Conservation (phyloP, 2,888 invertebrate species). For the Oasisia sp. region DNA sequence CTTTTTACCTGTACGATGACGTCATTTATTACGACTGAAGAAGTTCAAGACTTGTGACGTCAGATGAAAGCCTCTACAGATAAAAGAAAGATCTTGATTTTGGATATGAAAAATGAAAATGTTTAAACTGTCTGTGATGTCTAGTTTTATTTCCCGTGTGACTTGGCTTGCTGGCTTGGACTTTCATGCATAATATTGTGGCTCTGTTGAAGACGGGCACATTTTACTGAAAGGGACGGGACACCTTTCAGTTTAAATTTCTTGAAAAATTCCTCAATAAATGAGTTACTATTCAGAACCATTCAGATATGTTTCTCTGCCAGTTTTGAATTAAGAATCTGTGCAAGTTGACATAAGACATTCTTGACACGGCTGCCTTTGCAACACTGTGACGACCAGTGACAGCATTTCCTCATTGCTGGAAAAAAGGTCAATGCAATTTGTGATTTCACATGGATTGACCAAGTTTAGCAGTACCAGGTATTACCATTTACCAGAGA, state of each 20-base stretch:
- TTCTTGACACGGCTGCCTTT: not conserved
- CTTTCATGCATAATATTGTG: too few species aligned
- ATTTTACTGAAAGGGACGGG: not conserved
- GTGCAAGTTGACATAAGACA: not conserved
- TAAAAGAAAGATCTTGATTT: too few species aligned
- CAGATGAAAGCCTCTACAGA: too few species aligned
- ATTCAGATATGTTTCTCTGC: not conserved
- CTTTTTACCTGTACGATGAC: too few species aligned
- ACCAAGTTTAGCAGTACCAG: not conserved
- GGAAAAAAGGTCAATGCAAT: not conserved
- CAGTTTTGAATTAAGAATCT: not conserved
- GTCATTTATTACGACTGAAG: too few species aligned
- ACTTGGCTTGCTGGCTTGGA: too few species aligned
- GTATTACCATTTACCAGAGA: not conserved
- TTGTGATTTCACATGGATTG: not conserved
- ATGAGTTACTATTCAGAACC: not conserved
- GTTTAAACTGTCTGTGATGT: too few species aligned
- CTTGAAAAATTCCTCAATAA: not conserved
- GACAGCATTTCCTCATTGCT: constrained; percentile 9
- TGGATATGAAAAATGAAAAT: too few species aligned
- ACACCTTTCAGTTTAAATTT: not conserved
- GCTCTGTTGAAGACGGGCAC: too few species aligned
- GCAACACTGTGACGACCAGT: not conserved
- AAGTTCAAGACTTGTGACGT: too few species aligned
- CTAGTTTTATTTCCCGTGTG: too few species aligned